A percentile compares a stretch with the other conserved stretches of the same genome.
Conservation (phyloP, 2,797 vertebrate genomes). For the Calcarius lapponicus region DNA sequence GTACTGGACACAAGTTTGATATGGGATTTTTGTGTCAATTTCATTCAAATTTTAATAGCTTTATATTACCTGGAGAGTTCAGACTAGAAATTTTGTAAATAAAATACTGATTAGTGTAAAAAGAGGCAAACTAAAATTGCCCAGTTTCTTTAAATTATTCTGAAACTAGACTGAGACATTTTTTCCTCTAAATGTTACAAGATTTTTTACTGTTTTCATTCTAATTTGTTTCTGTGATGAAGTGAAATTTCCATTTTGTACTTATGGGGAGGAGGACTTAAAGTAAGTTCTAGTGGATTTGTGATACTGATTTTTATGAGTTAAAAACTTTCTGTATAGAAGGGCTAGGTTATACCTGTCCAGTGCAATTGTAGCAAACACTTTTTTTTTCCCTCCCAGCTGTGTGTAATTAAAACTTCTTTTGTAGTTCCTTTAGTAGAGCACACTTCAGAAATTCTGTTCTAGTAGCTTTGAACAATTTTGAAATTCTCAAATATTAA, state of each 20-base stretch:
- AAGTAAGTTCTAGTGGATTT: background rate
- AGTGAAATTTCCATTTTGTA: background rate
- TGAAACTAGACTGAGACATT: background rate
- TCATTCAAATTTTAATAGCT: background rate
- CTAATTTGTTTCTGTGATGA: background rate
- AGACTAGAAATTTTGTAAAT: background rate
- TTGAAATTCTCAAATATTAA: background rate
- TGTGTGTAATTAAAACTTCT: background rate
- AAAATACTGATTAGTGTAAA: background rate
- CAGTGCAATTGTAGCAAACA: background rate
- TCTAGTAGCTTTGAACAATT: background rate
- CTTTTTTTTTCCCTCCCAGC: background rate
- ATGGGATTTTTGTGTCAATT: rapidly evolving
- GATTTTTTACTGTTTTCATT: background rate
- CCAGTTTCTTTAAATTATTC: background rate
- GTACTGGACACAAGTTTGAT: background rate
- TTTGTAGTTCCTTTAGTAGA: background rate
- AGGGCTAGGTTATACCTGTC: background rate
- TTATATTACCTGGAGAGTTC: background rate
- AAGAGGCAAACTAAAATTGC: background rate
- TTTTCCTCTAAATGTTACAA: background rate
- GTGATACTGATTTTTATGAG: background rate
- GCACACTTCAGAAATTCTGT: background rate
- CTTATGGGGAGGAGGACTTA: background rate
- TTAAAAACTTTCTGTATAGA: background rate